Conservation (phyloP, 2,113 vertebrate species). For the Myiozetetes cayanensis region DNA sequence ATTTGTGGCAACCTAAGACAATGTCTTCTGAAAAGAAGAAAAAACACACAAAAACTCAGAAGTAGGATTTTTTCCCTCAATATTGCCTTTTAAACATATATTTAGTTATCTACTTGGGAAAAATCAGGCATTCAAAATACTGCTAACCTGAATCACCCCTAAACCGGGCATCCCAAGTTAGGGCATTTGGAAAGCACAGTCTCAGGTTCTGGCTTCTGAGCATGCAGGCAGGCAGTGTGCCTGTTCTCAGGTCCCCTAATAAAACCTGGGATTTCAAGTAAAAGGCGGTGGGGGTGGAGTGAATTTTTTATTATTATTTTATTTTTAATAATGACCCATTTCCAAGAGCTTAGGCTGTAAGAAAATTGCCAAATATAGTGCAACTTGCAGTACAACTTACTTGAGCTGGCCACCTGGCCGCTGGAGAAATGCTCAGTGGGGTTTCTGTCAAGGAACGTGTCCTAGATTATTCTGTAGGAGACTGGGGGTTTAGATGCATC, state of each 20-base stretch:
- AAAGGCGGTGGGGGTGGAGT: neutral
- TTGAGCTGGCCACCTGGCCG: neutral
- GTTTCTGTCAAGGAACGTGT: slow-evolving; percentile 14
- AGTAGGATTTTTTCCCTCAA: neutral
- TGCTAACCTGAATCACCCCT: neutral
- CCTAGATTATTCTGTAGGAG: slow-evolving; percentile 37
- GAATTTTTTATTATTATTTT: neutral
- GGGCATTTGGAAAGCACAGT: neutral
- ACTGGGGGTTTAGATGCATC: neutral
- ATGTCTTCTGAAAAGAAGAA: neutral
- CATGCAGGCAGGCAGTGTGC: neutral
- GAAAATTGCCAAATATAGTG: slow-evolving; percentile 48
- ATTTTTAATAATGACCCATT: slow-evolving; percentile 46
- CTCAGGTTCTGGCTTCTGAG: neutral
- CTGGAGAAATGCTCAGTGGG: slow-evolving; percentile 39
- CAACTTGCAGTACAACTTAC: slow-evolving; percentile 34
- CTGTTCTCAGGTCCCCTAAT: neutral
- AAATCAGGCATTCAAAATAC: neutral
- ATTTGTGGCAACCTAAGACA: neutral
- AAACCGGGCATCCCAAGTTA: neutral
- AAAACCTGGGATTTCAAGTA: neutral
- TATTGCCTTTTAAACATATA: neutral
- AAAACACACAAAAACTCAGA: neutral
- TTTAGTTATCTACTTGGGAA: neutral
- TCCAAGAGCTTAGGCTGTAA: slow-evolving; percentile 41